Conservation (phyloP, 2,888 invertebrate genomes). For the Halictus ligatus region DNA sequence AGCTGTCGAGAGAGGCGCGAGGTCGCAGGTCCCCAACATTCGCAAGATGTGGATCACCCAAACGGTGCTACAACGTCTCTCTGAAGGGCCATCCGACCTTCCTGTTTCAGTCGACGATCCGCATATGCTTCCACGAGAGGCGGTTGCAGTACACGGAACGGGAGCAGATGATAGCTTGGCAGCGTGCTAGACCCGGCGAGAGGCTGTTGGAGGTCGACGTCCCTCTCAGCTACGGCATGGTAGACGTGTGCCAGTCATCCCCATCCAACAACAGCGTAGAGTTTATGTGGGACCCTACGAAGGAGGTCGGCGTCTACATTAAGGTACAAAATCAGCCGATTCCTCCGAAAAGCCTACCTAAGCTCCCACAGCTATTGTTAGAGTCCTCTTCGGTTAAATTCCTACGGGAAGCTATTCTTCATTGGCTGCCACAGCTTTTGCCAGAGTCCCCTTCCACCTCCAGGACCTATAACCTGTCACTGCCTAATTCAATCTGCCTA, state of each 20-base stretch:
- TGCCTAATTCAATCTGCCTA: background rate
- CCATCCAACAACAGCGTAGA: slow-evolving; percentile 91
- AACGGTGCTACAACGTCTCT: slow-evolving; percentile 74
- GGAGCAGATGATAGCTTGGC: slow-evolving; percentile 97
- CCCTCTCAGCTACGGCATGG: slow-evolving; percentile 96
- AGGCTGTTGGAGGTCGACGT: slow-evolving; percentile 96
- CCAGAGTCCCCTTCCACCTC: background rate
- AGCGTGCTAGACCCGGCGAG: slow-evolving; percentile 94
- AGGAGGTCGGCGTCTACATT: slow-evolving; percentile 97
- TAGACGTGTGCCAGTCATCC: slow-evolving; percentile 92
- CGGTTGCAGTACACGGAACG: slow-evolving; percentile 97
- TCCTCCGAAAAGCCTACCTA: too few relatives aligned
- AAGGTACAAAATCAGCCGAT: slow-evolving; percentile 87
- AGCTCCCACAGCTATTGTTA: too few relatives aligned
- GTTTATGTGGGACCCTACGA: slow-evolving; percentile 97
- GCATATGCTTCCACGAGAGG: slow-evolving; percentile 98
- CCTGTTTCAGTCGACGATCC: slow-evolving; percentile 91
- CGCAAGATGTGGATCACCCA: slow-evolving; percentile 74
- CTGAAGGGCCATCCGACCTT: slow-evolving; percentile 74
- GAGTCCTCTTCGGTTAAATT: too few relatives aligned
- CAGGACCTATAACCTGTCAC: background rate
- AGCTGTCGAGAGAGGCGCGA: slow-evolving; percentile 51
- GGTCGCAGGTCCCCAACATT: slow-evolving; percentile 66
- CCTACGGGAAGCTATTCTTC: too few relatives aligned
- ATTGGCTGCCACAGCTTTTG: background rate